A percentile compares a stretch with the other conserved stretches of the same genome.
phyloP scores from a whole-genome alignment of 2,888 invertebrate genomes.

The Megastigmus dorsalis region DNA sequence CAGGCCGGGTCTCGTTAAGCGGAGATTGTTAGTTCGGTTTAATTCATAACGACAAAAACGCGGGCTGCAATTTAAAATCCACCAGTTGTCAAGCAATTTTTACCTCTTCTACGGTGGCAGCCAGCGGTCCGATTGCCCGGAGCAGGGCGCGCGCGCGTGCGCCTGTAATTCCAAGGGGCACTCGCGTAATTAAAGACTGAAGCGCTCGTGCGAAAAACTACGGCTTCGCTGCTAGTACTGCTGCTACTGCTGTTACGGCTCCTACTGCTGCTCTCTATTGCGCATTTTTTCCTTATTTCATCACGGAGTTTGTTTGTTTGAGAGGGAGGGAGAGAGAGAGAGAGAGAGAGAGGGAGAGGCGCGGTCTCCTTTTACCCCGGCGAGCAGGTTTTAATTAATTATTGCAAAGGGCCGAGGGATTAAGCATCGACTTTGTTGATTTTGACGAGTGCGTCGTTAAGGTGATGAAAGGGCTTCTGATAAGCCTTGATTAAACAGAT shows the following conservation, averaged over 20 bases:
- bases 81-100: slow-evolving; percentile 35
- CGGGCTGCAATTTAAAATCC: slow-evolving; percentile 21
- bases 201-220: slow-evolving; percentile 23
- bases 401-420: too few species aligned
- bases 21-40: slow-evolving; percentile 20
- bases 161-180: slow-evolving; percentile 22
- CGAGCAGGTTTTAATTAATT: too few species aligned
- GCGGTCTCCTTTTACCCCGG: too few species aligned
- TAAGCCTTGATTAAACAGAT: too few species aligned
- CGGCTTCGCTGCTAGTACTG: too few species aligned
- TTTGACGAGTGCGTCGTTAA: too few species aligned
- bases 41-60: slow-evolving; percentile 31
- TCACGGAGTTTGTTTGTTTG: too few species aligned
- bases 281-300: slow-evolving; percentile 2
- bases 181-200: slow-evolving; percentile 38
- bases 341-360: too few species aligned
- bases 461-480: too few species aligned
- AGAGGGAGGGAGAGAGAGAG: too few species aligned
- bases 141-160: not conserved
- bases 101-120: not conserved
- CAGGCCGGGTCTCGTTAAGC: slow-evolving; percentile 16
- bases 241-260: too few species aligned
- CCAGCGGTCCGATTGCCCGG: slow-evolving; percentile 2
- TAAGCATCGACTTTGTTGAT: too few species aligned
- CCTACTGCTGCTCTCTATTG: not conserved